Evolutionary conservation across 2,888 invertebrate species (phyloP).

Genomic region (Camponotus fellah): DNA sequence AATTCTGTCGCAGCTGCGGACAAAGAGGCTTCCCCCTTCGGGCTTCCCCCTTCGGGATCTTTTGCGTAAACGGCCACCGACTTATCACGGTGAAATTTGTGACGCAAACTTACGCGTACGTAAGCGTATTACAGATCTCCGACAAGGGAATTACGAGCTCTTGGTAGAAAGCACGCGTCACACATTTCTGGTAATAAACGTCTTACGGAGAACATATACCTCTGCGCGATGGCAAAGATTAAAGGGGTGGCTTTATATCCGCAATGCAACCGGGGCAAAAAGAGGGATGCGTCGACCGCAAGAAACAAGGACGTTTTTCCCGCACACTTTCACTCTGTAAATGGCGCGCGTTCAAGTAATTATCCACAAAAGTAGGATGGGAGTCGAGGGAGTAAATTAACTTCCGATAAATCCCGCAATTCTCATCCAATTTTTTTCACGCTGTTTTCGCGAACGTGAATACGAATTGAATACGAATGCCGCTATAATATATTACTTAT

Average conservation of each 20-base stretch:
- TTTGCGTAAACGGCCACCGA: constrained; percentile 30
- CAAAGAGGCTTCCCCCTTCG: constrained; percentile 26
- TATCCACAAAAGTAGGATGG: constrained; percentile 60
- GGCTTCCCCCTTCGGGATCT: constrained; percentile 3
- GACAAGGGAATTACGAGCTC: constrained; percentile 47
- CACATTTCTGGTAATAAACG: constrained; percentile 67
- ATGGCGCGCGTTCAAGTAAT: constrained; percentile 67
- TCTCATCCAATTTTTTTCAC: constrained; percentile 27
- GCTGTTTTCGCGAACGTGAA: neutral
- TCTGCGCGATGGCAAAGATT: constrained; percentile 64
- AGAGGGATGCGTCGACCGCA: constrained; percentile 60
- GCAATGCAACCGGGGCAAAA: constrained; percentile 60
- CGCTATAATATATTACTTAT: neutral
- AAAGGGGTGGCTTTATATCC: constrained; percentile 71
- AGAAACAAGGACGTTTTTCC: constrained; percentile 68
- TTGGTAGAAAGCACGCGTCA: constrained; percentile 24
- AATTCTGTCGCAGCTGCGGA: constrained; percentile 36
- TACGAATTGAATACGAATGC: constrained; percentile 12
- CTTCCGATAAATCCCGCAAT: constrained; percentile 60
- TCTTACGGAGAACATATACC: constrained; percentile 52
- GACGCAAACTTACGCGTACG: constrained; percentile 38
- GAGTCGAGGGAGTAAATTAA: constrained; percentile 66
- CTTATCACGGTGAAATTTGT: constrained; percentile 33
- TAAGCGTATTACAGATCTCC: constrained; percentile 47
- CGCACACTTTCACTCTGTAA: constrained; percentile 54